These are phyloP conservation scores for Littorina saxatilis DNA, from an alignment of 1,140 invertebrate species.

Conservation along the genomic window DNA sequence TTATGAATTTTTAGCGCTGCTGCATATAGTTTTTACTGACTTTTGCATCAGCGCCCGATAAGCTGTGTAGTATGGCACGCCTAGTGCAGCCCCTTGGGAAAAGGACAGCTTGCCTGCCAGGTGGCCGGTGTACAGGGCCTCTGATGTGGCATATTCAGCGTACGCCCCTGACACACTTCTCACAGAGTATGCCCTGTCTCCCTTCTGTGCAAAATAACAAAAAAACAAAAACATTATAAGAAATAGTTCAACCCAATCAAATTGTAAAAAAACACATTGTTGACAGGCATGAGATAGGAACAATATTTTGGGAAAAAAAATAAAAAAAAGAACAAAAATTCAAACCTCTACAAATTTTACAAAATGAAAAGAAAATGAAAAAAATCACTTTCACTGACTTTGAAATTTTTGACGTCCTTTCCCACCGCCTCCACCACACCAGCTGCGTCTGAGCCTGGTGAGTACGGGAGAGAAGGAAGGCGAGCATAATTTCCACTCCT, in stretches of 20 bases:
- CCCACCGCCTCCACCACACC: conserved; percentile 78
- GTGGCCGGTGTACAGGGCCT: conserved; percentile 67
- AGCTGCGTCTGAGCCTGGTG: conserved; percentile 78
- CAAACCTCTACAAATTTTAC: no score
- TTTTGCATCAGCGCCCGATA: conserved; percentile 77
- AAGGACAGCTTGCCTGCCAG: conserved; percentile 74
- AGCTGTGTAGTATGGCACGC: conserved; percentile 81
- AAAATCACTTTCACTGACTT: conserved; percentile 67
- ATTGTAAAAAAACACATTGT: no score
- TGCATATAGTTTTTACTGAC: no score
- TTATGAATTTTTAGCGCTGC: no score
- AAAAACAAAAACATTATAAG: no score
- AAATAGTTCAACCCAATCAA: no score
- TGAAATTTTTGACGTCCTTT: conserved; percentile 73
- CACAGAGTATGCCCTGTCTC: conserved; percentile 78
- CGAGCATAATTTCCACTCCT: conserved; percentile 76
- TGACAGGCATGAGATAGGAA: no score
- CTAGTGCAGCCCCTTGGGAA: conserved; percentile 79
- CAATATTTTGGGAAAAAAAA: no score
- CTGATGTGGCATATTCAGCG: conserved; percentile 77
- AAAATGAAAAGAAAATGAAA: neutral
- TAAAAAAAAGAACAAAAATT: no score
- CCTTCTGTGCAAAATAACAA: conserved; percentile 71
- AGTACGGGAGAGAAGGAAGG: conserved; percentile 77
- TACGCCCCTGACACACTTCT: conserved; percentile 75